Percentiles rank a stretch among this genome's conserved stretches.
These are phyloP conservation scores for Bombycilla garrulus DNA, from an alignment of 2,113 vertebrate species.

Conservation along the genomic window DNA sequence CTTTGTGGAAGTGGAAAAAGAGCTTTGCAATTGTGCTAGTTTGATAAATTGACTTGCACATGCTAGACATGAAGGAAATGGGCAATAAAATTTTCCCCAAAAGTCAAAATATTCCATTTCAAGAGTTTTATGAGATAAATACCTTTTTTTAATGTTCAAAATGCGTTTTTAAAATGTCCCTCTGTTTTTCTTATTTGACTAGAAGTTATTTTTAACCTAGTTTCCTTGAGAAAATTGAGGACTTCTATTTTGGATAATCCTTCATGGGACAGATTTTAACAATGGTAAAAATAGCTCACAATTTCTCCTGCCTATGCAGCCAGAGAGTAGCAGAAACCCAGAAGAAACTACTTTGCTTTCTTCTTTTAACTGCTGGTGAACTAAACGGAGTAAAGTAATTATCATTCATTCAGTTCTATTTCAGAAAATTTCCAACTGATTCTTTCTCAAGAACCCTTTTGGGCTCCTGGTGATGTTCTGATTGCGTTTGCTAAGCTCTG, in stretches of 20 bases:
- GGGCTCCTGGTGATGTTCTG: not conserved
- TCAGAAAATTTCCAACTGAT: not conserved
- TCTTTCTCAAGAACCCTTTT: not conserved
- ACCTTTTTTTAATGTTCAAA: not conserved
- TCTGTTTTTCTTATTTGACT: not conserved
- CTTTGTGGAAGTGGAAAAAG: not conserved
- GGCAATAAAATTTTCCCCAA: not conserved
- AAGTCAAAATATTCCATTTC: not conserved
- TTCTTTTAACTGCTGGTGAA: not conserved
- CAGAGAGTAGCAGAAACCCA: not conserved
- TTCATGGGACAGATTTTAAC: not conserved
- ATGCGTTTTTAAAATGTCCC: not conserved
- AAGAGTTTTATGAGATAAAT: not conserved
- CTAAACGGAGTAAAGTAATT: not conserved
- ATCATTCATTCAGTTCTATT: constrained; percentile 2
- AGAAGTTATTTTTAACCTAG: not conserved
- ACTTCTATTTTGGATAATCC: not conserved
- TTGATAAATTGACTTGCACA: not conserved
- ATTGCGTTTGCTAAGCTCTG: not conserved
- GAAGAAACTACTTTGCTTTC: not conserved
- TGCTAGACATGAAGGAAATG: not conserved
- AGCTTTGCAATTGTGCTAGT: not conserved
- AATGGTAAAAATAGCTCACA: not conserved
- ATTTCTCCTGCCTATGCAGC: not conserved
- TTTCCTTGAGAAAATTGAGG: not conserved